Evolutionary conservation across 92 coral and sea anemone genomes (phyloP), one percentile per base, ranked within the genome.

Genomic region (Chrysogorgia sp.): DNA sequence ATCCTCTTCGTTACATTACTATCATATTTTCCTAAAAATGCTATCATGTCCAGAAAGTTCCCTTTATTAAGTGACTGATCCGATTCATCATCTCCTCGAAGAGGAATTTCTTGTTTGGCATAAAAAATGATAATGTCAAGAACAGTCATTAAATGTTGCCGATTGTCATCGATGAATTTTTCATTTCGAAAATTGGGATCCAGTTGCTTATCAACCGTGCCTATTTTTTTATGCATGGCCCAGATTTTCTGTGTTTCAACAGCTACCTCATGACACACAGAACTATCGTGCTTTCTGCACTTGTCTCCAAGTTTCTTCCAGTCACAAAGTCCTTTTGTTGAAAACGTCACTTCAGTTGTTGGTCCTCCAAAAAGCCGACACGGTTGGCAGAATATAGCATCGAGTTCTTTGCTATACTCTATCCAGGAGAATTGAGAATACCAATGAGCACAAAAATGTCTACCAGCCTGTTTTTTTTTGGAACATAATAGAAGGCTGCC

Each of bases 381-480:
- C 68, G 68, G 68, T 62, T 62, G 68, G 37, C 68, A 62, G 37
- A 62, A 62, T 19, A 30, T 62, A 10, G 37, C 32, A 30, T 62
- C 68, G 12, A 17, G 68, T 6, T 7, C 37, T 62, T 17, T 29
- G 37, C 68, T 62, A 35, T 62, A 62, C 37, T 62, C 68, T 30
- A 62, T 21, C 68, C 68, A 62, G 7, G 68, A 30, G 68, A 62
- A 62, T 31, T 62, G 68, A 29, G 68, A 62, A 30, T 62, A 62
- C 37, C 68, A 62, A 17, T 43, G 50, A 43, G 10, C 17, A 17
- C 50, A 8, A 17, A 43, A 43, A 43, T 43, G 50, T 17, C 50
- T 43, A 43, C 50, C 50, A 43, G n/a, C 50, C 17, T 43, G 17
- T 17, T 9, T 17, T 17, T 8, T 43, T 43, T 9, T 9, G 50